Base-by-base conservation (phyloP, 2,888 invertebrate genomes). In the Pristionchus mayeri region DNA sequence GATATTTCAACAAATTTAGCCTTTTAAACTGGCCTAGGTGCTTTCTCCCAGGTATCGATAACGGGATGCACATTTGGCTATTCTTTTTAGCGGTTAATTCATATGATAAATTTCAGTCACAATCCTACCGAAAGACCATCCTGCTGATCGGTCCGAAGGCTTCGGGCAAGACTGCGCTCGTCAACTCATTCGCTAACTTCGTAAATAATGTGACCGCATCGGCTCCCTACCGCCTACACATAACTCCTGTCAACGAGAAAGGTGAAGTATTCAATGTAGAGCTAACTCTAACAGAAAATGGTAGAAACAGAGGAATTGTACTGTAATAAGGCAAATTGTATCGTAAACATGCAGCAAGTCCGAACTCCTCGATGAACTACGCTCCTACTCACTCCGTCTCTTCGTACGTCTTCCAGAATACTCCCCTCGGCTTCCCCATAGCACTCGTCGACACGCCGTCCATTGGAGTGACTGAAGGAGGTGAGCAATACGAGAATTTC, bases 121-220 rank as follows among this genome's bases (percentile, higher is more conserved):
- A 84, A 24, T 52, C 71, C 11, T 84, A 50, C 18, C 71, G 84
- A 2, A 84, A 84, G 75, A 71, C 84, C 21, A 48, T 75, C 16
- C 54, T 84, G 52, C 57, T 84, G 3, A 52, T 84, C n/a, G 84
- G 84, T 16, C 75, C 84, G 27, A 71, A 54, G n/a, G 18, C 34
- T n/a, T 84, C 71, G 52, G 84, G 84, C 24, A 84, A 84, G 24
- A 84, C 84, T 2, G 71, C 84, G 18, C 75, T 84, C 16, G 75
- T 84, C 16, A 84, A 84, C 40, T 84, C 84, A n/a, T 84, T 84
- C 75, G 84, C 84, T n/a, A 84, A 84, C 40, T 75, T 84, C 27
- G 54, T 84, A 37, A 84, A 84, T 37, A 84, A 84, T 54, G 84
- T 84, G 2, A 54, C 75, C 3, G 75, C 34, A 0, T 52, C 50